Percentiles rank a stretch among this genome's conserved stretches.
These are phyloP conservation scores for Terebella lapidaria DNA, from an alignment of 2,888 invertebrate species.

Conservation along the genomic window DNA sequence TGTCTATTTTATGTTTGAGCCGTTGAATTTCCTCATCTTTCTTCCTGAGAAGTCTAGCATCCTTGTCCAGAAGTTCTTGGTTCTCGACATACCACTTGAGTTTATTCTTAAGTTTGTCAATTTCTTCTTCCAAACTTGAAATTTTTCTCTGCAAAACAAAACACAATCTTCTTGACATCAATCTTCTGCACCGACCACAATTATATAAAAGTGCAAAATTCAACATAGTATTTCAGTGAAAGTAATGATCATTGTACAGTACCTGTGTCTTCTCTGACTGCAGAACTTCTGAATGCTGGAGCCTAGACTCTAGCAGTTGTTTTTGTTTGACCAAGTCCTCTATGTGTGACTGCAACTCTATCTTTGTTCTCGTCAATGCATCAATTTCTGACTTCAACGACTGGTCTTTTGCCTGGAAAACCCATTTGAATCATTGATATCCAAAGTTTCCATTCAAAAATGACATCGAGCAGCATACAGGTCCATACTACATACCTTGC, in stretches of 20 bases:
- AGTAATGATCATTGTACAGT: background rate
- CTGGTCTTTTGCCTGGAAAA: conserved; percentile 11
- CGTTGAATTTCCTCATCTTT: conserved; percentile 41
- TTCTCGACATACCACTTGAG: conserved; percentile 51
- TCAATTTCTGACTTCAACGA: conserved; percentile 8
- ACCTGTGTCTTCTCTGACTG: background rate
- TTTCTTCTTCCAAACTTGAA: conserved; percentile 15
- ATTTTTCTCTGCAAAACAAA: background rate
- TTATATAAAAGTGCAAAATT: background rate
- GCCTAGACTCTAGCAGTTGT: conserved; percentile 11
- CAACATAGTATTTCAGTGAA: too few species aligned
- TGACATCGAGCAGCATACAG: background rate
- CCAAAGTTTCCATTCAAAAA: background rate
- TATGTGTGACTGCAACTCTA: conserved; percentile 13
- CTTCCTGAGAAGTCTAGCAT: conserved; percentile 30
- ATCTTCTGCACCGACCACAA: background rate
- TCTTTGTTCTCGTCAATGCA: conserved; percentile 8
- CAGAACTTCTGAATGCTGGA: conserved; percentile 2
- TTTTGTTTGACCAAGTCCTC: conserved; percentile 12
- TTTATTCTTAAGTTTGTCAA: conserved; percentile 34
- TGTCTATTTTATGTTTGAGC: conserved; percentile 33
- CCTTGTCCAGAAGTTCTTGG: conserved; percentile 47
- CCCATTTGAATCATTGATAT: background rate
- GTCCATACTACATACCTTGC: conserved; percentile 31
- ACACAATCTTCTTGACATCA: too few species aligned